phyloP scores from a whole-genome alignment of 2,888 invertebrate species.

The Lamellibrachia columna region DNA sequence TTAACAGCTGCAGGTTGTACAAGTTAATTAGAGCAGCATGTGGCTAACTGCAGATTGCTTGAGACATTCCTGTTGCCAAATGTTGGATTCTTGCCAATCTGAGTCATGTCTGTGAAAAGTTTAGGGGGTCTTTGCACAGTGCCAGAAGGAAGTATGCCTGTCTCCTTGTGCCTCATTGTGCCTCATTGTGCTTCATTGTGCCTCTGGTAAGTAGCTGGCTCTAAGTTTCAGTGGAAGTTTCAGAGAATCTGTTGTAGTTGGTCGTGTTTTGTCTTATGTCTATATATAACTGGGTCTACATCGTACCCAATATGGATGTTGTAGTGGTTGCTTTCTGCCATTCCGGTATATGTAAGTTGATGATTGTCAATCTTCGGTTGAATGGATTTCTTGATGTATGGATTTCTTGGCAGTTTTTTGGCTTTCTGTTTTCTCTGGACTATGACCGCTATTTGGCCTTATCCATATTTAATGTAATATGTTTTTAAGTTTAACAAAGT shows the following conservation, averaged over 20 bases:
- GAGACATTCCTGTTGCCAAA: background rate
- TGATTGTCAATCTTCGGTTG: background rate
- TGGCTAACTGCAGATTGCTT: background rate
- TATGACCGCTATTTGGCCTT: background rate
- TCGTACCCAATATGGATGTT: no score
- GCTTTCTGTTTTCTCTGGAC: background rate
- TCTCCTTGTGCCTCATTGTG: no score
- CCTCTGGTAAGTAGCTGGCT: no score
- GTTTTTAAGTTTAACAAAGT: background rate
- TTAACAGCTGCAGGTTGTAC: background rate
- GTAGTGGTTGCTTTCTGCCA: background rate
- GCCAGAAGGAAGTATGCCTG: background rate
- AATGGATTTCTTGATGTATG: background rate
- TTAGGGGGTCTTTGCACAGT: background rate
- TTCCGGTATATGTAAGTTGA: background rate
- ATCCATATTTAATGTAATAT: background rate
- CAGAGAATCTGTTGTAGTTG: no score
- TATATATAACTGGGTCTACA: no score
- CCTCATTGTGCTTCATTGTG: no score
- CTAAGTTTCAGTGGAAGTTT: no score
- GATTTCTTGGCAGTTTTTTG: background rate
- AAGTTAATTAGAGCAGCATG: background rate
- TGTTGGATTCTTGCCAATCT: background rate
- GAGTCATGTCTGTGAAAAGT: background rate
- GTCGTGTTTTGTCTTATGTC: no score